Base-by-base conservation (phyloP, 2,113 vertebrate species). In the Daboia siamensis region DNA sequence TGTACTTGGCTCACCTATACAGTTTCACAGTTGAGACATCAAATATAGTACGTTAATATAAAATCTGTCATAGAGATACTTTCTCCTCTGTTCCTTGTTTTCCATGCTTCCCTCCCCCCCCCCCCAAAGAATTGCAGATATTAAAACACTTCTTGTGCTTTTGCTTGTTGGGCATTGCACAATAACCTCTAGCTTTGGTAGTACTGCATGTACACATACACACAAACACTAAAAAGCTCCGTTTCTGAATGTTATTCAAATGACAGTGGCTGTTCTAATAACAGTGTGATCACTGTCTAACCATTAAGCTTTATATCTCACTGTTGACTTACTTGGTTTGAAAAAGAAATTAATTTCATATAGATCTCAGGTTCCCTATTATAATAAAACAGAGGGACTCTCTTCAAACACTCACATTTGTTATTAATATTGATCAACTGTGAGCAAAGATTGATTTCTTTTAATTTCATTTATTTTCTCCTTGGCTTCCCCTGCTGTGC, bases 1-100 rank as follows among this genome's bases (percentile, higher is more conserved):
- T 91, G 1, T 46, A 91, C 93, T 95, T 96, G 94, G 95, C 96
- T 96, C 95, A 51, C 54, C 87, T 85, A 90, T 26, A 29, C 94
- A 89, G 94, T 94, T 96, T 96, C 94, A 93, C 95, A 96, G 96
- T 95, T 90, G 95, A 95, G 95, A 95, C 69, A 93, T 96, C 96
- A 97, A 95, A 95, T 87, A 87, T 51, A 91, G 21, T 90, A 93
- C 86, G 93, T 95, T 95, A 97, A 93, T 86, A 93, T 21, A 56
- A 93, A 96, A 96, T 96, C 95, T 96, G 93, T 97, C 95, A 96
- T 92, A 87, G 51, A 95, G 96, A 93, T 90, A 94, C 95, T 95
- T 93, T 95, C 94, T 5, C 87, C 92, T 55, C 91, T 94, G 56
- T 0, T 0, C 94, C 93, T 57, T 23, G 54, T 88, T 90, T 94